phyloP scores from a whole-genome alignment of 2,113 vertebrate genomes.

The Addax nasomaculatus region DNA sequence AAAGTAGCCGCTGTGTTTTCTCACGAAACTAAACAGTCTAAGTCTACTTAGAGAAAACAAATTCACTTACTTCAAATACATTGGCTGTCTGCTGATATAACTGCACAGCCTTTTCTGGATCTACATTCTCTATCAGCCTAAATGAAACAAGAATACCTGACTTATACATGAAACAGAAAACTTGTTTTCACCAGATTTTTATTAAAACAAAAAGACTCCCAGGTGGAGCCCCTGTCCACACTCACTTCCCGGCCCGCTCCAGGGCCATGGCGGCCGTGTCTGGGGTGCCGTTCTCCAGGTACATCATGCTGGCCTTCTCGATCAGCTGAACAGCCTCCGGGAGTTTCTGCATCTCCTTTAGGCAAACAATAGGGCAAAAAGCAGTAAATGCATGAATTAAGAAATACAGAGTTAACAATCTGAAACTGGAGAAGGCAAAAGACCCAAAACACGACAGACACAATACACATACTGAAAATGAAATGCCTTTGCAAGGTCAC shows the following conservation, averaged over 20 bases:
- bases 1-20: not conserved
- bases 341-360: constrained; percentile 94
- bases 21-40: not conserved
- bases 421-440: not conserved
- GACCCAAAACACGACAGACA: not conserved
- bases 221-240: not conserved
- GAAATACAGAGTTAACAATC: not conserved
- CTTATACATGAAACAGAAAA: not conserved
- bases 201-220: not conserved
- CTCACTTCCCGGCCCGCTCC: constrained; percentile 96
- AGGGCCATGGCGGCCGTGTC: constrained; percentile 96
- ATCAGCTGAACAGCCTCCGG: constrained; percentile 94
- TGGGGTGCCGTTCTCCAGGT: constrained; percentile 95
- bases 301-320: constrained; percentile 98
- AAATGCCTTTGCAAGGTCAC: not conserved
- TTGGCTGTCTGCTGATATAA: constrained; percentile 96
- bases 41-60: constrained; percentile 2
- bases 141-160: constrained; percentile 57
- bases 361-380: not conserved
- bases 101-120: constrained; percentile 95
- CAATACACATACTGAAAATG: not conserved
- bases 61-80: constrained; percentile 91
- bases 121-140: constrained; percentile 95
- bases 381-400: not conserved
- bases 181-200: not conserved